phyloP scores from a whole-genome alignment of 1,140 invertebrate genomes.

The Penaeus japonicus region DNA sequence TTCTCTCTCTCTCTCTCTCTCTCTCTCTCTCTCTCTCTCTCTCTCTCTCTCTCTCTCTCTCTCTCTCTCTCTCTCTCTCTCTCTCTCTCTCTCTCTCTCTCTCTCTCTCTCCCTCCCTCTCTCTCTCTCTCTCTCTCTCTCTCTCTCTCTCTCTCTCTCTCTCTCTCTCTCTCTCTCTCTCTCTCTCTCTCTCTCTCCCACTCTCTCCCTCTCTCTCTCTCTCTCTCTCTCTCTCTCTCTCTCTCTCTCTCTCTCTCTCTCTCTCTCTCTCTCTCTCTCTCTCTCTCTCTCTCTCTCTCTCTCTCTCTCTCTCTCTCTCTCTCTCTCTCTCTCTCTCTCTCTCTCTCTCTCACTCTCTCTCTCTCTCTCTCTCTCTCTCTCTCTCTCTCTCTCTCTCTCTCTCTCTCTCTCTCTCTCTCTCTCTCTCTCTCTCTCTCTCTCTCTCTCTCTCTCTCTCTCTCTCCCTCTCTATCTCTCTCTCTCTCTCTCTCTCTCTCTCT shows the following conservation, averaged over 20 bases:
- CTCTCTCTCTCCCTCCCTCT: neutral
- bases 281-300: neutral
- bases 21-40: neutral
- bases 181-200: neutral
- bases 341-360: neutral
- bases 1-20: neutral
- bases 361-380: no score
- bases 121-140: neutral
- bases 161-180: neutral
- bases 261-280: neutral
- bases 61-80: neutral
- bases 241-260: neutral
- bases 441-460: neutral
- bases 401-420: neutral
- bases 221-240: neutral
- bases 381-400: neutral
- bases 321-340: neutral
- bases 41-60: neutral
- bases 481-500: no score
- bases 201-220: neutral
- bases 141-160: neutral
- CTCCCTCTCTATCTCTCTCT: no score
- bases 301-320: neutral
- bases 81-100: neutral
- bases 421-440: neutral